Evolutionary conservation across 1,140 invertebrate species (phyloP).

Genomic region (Archivesica marissinica): DNA sequence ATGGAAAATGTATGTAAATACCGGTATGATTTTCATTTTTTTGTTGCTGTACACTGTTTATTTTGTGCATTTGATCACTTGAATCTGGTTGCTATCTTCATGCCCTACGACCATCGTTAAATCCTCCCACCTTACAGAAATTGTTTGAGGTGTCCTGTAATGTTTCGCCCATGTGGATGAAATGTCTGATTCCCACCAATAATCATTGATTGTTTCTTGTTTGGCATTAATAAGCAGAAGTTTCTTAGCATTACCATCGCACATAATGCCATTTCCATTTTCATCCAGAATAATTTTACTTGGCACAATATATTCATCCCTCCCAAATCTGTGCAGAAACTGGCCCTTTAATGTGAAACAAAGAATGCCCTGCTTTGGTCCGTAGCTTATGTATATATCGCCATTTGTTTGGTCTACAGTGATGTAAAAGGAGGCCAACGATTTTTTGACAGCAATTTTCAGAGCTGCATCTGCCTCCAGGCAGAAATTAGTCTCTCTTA

Average conservation of each 20-base stretch:
- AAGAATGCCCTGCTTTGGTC: not conserved
- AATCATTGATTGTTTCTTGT: not conserved
- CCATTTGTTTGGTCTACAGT: not conserved
- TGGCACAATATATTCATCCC: not conserved
- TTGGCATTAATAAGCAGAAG: not conserved
- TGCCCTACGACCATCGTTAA: not conserved
- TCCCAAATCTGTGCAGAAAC: not conserved
- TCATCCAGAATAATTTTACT: constrained; percentile 1
- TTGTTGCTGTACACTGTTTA: too few species aligned
- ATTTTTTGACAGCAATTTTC: too few species aligned
- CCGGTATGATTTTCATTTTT: too few species aligned
- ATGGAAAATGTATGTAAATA: too few species aligned
- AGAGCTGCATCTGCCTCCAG: not conserved
- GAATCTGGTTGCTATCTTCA: not conserved
- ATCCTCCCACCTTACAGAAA: constrained; percentile 1
- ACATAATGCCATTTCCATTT: not conserved
- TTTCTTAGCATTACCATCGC: not conserved
- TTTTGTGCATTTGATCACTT: not conserved
- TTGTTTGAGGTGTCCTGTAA: not conserved
- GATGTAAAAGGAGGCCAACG: not conserved
- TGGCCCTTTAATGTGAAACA: not conserved
- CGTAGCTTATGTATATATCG: not conserved
- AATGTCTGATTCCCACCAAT: not conserved
- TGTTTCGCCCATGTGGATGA: too few species aligned
- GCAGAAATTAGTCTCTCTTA: not conserved